Conservation (phyloP, 1,140 invertebrate genomes). For the Drosophila carrolli region DNA sequence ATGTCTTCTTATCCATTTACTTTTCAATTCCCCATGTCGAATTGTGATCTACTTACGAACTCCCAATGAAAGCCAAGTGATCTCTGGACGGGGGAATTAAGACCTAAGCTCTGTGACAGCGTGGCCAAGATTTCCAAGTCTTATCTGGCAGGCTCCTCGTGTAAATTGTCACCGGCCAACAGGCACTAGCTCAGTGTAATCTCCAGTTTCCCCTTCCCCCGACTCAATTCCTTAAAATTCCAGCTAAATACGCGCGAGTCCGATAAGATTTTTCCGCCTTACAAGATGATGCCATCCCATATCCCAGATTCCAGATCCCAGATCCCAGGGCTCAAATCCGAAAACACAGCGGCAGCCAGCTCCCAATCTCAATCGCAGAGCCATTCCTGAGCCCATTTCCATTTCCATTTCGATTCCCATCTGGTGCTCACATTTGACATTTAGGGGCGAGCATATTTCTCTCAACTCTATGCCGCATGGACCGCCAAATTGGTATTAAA, state of each 20-base stretch:
- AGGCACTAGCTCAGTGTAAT: conserved; percentile 68
- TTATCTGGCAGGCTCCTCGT: conserved; percentile 49
- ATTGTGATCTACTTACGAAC: conserved; percentile 12
- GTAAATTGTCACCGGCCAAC: conserved; percentile 66
- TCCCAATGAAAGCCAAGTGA: background rate
- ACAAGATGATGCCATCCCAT: conserved; percentile 8
- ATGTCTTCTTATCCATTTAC: background rate
- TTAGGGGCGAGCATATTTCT: conserved; percentile 79
- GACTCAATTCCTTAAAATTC: conserved; percentile 58
- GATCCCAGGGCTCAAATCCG: conserved; percentile 8
- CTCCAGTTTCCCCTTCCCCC: conserved; percentile 14
- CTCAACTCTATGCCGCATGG: conserved; percentile 72
- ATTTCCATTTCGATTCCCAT: conserved; percentile 57
- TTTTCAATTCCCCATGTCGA: background rate
- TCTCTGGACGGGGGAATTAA: conserved; percentile 6
- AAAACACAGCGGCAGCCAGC: conserved; percentile 30
- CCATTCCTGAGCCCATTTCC: conserved; percentile 39
- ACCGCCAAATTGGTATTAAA: conserved; percentile 82
- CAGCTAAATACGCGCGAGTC: conserved; percentile 70
- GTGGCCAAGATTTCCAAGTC: conserved; percentile 17
- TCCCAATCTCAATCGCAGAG: conserved; percentile 33
- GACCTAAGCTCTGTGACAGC: conserved; percentile 7
- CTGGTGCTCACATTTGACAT: conserved; percentile 81
- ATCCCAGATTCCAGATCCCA: conserved; percentile 2
- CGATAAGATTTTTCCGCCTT: conserved; percentile 77